A percentile compares a stretch with the other conserved stretches of the same genome.
These are phyloP conservation scores for Colistium nudipinnis DNA, from an alignment of 2,113 vertebrate genomes.

Conservation along the genomic window DNA sequence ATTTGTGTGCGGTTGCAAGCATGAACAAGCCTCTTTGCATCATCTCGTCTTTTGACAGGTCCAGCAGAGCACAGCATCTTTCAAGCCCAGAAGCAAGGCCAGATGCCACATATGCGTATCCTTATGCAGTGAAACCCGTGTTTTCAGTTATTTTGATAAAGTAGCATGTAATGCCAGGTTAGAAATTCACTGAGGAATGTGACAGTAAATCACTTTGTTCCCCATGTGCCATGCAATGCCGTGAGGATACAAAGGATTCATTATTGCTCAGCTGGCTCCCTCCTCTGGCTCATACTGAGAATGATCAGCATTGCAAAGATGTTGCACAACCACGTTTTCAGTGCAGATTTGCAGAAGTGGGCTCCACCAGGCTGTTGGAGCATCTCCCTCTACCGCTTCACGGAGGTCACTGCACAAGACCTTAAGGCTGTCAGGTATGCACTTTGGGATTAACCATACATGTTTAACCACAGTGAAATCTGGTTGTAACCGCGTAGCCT, in stretches of 20 bases:
- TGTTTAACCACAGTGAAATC: neutral
- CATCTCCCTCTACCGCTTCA: conserved; percentile 58
- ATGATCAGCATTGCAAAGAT: conserved; percentile 28
- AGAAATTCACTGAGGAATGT: conserved; percentile 22
- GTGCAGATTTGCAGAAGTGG: conserved; percentile 30
- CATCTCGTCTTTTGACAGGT: conserved; percentile 43
- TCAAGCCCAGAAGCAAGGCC: conserved; percentile 1
- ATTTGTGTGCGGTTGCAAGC: conserved; percentile 1
- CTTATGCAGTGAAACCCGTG: neutral
- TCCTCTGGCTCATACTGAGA: conserved; percentile 64
- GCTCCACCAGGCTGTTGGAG: neutral
- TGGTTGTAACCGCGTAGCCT: neutral
- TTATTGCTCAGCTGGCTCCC: conserved; percentile 72
- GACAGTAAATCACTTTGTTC: conserved; percentile 69
- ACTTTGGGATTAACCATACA: neutral
- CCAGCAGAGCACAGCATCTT: conserved; percentile 8
- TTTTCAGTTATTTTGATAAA: neutral
- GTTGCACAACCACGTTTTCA: conserved; percentile 63
- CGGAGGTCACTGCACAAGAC: conserved; percentile 16
- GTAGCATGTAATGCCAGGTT: neutral
- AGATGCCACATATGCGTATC: conserved; percentile 27
- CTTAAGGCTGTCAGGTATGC: neutral
- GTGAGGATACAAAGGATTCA: conserved; percentile 62
- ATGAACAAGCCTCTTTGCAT: conserved; percentile 38
- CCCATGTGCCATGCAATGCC: conserved; percentile 67